A percentile compares a stretch with the other conserved stretches of the same genome.
These are phyloP conservation scores for Synergus umbraculus DNA, from an alignment of 2,888 invertebrate genomes.

Conservation along the genomic window DNA sequence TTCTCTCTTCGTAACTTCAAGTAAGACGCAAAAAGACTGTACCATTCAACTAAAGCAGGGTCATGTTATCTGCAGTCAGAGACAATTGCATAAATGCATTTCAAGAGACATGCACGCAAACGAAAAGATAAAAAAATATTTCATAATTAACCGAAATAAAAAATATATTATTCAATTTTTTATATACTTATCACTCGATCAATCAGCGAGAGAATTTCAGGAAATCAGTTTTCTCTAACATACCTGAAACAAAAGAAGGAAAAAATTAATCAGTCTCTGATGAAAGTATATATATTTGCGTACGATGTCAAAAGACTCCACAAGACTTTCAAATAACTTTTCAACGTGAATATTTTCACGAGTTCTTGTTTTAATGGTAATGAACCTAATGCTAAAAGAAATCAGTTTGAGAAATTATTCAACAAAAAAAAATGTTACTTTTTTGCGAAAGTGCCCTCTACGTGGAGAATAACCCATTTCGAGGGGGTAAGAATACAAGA, in stretches of 20 bases:
- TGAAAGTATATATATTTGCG: conserved; percentile 31
- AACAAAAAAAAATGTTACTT: too few relatives aligned
- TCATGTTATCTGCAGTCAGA: conserved; percentile 67
- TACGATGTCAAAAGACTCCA: too few relatives aligned
- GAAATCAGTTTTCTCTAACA: conserved; percentile 32
- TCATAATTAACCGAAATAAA: too few relatives aligned
- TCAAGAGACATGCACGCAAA: conserved; percentile 44
- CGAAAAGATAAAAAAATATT: not conserved
- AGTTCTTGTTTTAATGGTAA: too few relatives aligned
- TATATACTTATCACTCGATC: not conserved
- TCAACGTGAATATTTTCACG: too few relatives aligned
- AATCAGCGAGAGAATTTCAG: not conserved
- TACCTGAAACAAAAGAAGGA: conserved; percentile 49
- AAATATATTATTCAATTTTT: not conserved
- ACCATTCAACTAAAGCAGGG: conserved; percentile 59
- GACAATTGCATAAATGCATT: conserved; percentile 68
- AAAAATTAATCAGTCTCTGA: conserved; percentile 42
- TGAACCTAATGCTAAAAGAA: too few relatives aligned
- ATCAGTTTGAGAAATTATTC: too few relatives aligned
- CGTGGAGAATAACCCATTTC: conserved; percentile 19
- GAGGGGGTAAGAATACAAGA: too few relatives aligned
- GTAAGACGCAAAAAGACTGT: conserved; percentile 67
- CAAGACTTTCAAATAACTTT: too few relatives aligned
- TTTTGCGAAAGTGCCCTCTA: too few relatives aligned
- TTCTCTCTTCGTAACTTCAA: conserved; percentile 48